Evolutionary conservation across 2,113 vertebrate species (phyloP).

Genomic region (Pelobates fuscus): DNA sequence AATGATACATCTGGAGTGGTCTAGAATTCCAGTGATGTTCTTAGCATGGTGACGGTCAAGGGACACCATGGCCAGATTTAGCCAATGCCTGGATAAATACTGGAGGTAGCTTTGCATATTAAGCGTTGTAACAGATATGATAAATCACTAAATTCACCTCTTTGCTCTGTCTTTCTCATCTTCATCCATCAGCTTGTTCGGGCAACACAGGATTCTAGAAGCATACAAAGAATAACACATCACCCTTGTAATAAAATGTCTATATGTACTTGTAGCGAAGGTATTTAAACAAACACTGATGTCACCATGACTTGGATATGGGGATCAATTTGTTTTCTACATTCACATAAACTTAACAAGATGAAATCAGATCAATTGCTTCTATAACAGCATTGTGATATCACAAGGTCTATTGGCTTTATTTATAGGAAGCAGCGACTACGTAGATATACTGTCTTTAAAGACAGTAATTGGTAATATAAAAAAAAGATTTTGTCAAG

Average conservation of each 20-base stretch:
- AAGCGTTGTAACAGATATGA: no score
- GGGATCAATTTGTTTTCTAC: background rate
- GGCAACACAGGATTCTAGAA: constrained; percentile 79
- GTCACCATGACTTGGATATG: constrained; percentile 7
- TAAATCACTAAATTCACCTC: constrained; percentile 68
- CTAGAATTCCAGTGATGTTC: no score
- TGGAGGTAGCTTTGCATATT: no score
- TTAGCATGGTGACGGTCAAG: no score
- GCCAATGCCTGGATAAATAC: no score
- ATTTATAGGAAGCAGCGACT: no score
- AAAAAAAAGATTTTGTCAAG: no score
- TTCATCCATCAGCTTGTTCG: constrained; percentile 89
- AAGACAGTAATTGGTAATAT: no score
- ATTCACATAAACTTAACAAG: constrained; percentile 5
- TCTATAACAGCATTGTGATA: no score
- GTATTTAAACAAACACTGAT: constrained; percentile 21
- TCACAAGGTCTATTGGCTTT: background rate
- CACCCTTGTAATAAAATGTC: constrained; percentile 16
- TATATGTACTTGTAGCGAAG: constrained; percentile 28
- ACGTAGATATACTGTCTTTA: background rate
- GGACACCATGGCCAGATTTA: no score
- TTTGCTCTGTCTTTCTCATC: constrained; percentile 93
- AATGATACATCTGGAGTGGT: no score
- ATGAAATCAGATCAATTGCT: constrained; percentile 9
- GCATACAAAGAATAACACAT: constrained; percentile 38